These are phyloP conservation scores for Phalacrocorax pelagicus DNA, from an alignment of 2,113 vertebrate species.

Conservation along the genomic window DNA sequence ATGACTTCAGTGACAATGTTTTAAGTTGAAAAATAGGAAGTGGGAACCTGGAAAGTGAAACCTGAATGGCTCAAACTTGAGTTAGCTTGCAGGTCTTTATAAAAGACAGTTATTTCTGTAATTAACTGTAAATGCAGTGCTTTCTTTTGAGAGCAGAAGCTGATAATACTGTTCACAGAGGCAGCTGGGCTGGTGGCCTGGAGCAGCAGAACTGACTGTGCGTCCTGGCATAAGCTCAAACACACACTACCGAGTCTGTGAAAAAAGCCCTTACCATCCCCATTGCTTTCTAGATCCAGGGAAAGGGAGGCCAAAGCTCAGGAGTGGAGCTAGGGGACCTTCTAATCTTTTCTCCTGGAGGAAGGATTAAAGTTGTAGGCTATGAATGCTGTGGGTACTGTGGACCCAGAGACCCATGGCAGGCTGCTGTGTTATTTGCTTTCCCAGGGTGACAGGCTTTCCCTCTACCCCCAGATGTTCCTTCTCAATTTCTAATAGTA, in stretches of 20 bases:
- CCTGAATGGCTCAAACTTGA: neutral
- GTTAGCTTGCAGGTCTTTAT: neutral
- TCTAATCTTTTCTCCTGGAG: neutral
- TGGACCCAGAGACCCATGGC: neutral
- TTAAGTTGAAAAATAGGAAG: neutral
- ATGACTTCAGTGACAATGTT: neutral
- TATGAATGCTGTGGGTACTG: neutral
- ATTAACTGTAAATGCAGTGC: neutral
- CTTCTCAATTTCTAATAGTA: neutral
- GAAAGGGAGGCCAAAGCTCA: neutral
- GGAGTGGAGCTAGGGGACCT: neutral
- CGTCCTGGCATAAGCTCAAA: neutral
- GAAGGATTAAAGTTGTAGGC: neutral
- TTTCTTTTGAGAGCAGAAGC: neutral
- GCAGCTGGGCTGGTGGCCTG: neutral
- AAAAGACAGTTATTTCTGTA: neutral
- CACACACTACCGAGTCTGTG: fast-evolving
- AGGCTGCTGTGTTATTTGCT: neutral
- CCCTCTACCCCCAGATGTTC: neutral
- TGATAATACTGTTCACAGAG: neutral
- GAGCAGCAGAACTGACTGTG: neutral
- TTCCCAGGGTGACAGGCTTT: neutral
- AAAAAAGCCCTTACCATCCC: neutral
- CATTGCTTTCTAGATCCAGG: neutral
- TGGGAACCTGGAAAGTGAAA: neutral